Base-by-base conservation (phyloP, 2,888 invertebrate genomes). In the Trichopria drosophilae region DNA sequence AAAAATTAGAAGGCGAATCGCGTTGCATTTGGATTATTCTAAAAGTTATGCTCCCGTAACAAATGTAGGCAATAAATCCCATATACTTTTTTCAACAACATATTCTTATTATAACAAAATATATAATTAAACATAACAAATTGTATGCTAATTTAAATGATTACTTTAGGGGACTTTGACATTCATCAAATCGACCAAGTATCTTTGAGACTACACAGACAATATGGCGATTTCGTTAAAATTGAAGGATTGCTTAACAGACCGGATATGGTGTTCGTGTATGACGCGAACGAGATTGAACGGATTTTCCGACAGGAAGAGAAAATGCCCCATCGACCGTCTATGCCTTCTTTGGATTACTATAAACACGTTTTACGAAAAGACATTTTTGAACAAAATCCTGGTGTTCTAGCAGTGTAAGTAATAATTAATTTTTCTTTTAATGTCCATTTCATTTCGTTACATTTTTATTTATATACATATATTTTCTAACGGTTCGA, bases 371-470 rank as follows among this genome's bases (percentile, higher is more conserved):
- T 81, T 0, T 70, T 86, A 35, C 76, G 85, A 55, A 85, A 82
- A 69, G 83, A 86, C 39, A 85, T 85, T 68, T 87, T 87, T 63
- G 81, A 82, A 53, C 78, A 82, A 42, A 77, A 78, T 36, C 84
- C 84, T 0, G 87, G 87, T 36, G 84, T 87, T 4, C 87, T 87
- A 58, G 87, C 86, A 3, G 86, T 87, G 87, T 87, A 76, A 82
- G 85, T 20, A 23, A 19, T 2, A 15, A 3, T 24, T 7, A 20
- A 9, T 22, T n/a, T 35, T 19, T 36, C 9, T 10, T 24, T 36
- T 2, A 6, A 10, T 13, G 22, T n/a, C 9, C 3, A 6, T 1
- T 40, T 15, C 13, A 4, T 15, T 6, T 9, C 28, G 16, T 26
- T 16, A 15, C 10, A 24, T 24, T 24, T 9, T 24, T 24, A 9